Base-by-base conservation (phyloP, 1,140 invertebrate genomes). In the Drosophila kurseongensis region DNA sequence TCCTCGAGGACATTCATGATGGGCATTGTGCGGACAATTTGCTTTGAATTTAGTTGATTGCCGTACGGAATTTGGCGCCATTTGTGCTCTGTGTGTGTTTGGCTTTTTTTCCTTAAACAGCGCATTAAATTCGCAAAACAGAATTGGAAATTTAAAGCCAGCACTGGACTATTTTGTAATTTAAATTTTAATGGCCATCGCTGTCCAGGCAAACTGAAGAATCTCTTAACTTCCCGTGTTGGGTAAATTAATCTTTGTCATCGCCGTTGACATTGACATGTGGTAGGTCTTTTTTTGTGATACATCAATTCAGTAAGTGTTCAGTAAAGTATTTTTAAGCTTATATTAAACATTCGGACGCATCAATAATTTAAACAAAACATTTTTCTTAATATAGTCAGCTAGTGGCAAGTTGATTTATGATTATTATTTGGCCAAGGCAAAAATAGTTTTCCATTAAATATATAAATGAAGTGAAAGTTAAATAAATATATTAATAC, bases 31-130 rank as follows among this genome's bases (percentile, higher is more conserved):
- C 77, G 84, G 80, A 79, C 84, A 89, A 89, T 89, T 89, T 89
- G 80, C 85, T 89, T 90, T 85, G 85, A 89, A 89, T 89, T 90
- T 84, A 89, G 69, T 80, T 89, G 84, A 89, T 89, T 89, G 85
- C 80, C 66, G 73, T 44, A 78, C 80, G 84, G 80, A 90, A 89
- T 84, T 75, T 78, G 78, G 65, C 66, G 85, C 80, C 85, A 89
- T 89, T 89, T 89, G 44, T 65, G 59, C 55, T 47, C 14, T 41
- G 18, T 16, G 10, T 60, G 36, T 57, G 41, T n/a, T n/a, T n/a
- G n/a, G 45, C 47, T 16, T 48, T 35, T 66, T 48, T 13, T 54
- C 13, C 23, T 27, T n/a, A 14, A 75, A 42, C 61, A 58, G 51
- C 66, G 62, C 69, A 75, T 81, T 86, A 81, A 86, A 86, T 86